A percentile compares a stretch with the other conserved stretches of the same genome.
phyloP scores from a whole-genome alignment of 2,797 vertebrate genomes.

The Distichodus sexfasciatus region DNA sequence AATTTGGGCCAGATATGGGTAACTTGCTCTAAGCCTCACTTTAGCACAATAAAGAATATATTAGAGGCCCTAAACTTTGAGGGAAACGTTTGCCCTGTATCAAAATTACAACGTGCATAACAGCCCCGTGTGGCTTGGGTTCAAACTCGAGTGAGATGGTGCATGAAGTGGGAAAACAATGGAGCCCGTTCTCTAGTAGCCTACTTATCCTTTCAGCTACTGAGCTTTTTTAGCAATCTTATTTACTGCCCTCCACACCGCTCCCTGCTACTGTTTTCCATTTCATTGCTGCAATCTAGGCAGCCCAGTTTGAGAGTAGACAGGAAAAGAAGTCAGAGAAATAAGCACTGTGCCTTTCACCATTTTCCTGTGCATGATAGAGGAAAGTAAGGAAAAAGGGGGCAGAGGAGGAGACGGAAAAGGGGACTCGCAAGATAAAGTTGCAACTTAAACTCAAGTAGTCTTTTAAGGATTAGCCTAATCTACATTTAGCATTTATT shows the following conservation, averaged over 20 bases:
- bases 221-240: constrained; percentile 24
- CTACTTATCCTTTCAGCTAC: constrained; percentile 32
- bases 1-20: constrained; percentile 49
- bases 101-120: constrained; percentile 64
- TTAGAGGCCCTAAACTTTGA: constrained; percentile 63
- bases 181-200: constrained; percentile 55
- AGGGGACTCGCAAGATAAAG: background rate
- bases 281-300: constrained; percentile 48
- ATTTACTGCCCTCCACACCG: constrained; percentile 47
- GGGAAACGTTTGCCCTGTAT: constrained; percentile 66
- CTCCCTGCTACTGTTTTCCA: constrained; percentile 50
- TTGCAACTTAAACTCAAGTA: background rate
- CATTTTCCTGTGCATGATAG: constrained; percentile 19
- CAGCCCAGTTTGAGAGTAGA: constrained; percentile 44
- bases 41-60: constrained; percentile 66
- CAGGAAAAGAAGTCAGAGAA: constrained; percentile 43
- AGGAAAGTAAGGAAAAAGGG: constrained; percentile 37
- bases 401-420: background rate
- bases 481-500: background rate
- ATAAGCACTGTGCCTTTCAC: constrained; percentile 35
- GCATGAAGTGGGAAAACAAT: constrained; percentile 62
- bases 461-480: constrained; percentile 21
- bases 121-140: constrained; percentile 54
- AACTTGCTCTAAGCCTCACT: constrained; percentile 53
- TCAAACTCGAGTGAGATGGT: constrained; percentile 53